Evolutionary conservation across 1,140 invertebrate genomes (phyloP).

Genomic region (Eurosta solidaginis): DNA sequence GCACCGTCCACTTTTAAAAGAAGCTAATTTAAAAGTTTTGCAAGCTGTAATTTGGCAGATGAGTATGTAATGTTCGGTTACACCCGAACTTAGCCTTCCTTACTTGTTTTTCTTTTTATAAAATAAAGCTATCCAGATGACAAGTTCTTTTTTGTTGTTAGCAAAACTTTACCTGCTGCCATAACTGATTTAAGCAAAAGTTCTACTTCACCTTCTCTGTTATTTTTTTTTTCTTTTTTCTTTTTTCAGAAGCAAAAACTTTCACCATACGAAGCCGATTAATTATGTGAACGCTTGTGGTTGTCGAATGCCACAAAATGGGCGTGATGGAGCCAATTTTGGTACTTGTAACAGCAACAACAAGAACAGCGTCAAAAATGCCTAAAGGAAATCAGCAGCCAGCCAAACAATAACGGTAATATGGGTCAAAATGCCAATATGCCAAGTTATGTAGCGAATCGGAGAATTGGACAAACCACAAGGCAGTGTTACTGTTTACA

Average conservation of each 20-base stretch:
- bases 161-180: neutral
- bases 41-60: too few species aligned
- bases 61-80: too few species aligned
- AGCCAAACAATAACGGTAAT: neutral
- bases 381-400: neutral
- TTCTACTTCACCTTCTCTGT: neutral
- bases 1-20: too few species aligned
- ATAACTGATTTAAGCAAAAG: neutral
- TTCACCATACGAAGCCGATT: conserved; percentile 2
- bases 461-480: neutral
- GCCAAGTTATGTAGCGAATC: neutral
- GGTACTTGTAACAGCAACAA: neutral
- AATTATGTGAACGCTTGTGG: conserved; percentile 9
- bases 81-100: too few species aligned
- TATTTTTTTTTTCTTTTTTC: too few species aligned
- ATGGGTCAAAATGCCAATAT: conserved; percentile 22
- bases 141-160: neutral
- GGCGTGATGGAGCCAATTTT: neutral
- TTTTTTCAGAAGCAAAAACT: conserved; percentile 6
- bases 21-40: too few species aligned
- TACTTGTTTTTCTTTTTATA: neutral
- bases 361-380: too few species aligned
- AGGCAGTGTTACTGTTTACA: neutral
- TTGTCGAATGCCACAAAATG: neutral
- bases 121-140: neutral